phyloP scores from a whole-genome alignment of 2,113 vertebrate genomes.

The Raja brachyura region DNA sequence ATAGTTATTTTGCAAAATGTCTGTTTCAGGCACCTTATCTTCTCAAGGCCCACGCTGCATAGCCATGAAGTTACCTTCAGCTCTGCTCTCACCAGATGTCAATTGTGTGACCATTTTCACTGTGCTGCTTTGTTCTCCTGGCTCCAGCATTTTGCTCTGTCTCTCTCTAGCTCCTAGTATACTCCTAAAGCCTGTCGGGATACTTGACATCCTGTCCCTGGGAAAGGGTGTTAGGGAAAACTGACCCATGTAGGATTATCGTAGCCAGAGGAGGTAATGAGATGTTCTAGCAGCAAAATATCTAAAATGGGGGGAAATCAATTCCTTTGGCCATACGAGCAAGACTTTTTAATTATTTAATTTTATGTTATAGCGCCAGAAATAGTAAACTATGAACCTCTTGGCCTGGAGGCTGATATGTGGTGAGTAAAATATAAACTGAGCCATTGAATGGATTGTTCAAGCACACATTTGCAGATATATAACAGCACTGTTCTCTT shows the following conservation, averaged over 20 bases:
- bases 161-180: too few relatives aligned
- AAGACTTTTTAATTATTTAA: conserved; percentile 44
- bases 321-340: neutral
- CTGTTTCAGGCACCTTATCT: too few relatives aligned
- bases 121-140: too few relatives aligned
- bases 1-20: too few relatives aligned
- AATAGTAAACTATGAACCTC: conserved; percentile 94
- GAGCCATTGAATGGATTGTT: conserved; percentile 1
- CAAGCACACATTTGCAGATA: conserved; percentile 30
- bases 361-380: conserved; percentile 76
- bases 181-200: too few relatives aligned
- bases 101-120: too few relatives aligned
- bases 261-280: neutral
- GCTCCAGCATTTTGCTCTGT: too few relatives aligned
- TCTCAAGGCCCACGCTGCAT: too few relatives aligned
- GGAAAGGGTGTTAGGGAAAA: neutral
- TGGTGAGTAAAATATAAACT: conserved; percentile 68
- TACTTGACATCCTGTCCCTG: too few relatives aligned
- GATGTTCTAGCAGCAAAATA: neutral
- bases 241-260: neutral
- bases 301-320: neutral
- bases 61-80: too few relatives aligned
- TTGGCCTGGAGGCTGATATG: conserved; percentile 97
- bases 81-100: too few relatives aligned
- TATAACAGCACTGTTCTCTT: conserved; percentile 22